Conservation (phyloP, 2,113 vertebrate species). For the Rhynchomys soricoides region DNA sequence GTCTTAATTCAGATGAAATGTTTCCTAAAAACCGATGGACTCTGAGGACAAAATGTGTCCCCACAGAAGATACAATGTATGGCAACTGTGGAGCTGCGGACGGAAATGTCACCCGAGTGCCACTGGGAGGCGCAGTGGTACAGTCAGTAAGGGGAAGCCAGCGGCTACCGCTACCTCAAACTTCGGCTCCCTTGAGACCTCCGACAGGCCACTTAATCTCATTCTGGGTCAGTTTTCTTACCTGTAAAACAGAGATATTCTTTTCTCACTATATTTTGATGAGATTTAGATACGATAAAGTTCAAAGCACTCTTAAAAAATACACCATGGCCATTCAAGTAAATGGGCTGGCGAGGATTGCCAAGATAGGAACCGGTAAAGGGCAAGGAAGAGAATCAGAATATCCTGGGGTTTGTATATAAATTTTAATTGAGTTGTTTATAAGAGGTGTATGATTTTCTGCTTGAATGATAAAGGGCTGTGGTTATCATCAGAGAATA, state of each 20-base stretch:
- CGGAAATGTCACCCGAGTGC: neutral
- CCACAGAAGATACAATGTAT: neutral
- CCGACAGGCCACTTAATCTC: slow-evolving; percentile 16
- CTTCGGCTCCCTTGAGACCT: neutral
- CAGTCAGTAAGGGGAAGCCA: slow-evolving; percentile 28
- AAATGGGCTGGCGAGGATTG: neutral
- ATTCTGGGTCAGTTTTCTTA: neutral
- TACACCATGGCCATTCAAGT: neutral
- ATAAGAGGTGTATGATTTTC: neutral
- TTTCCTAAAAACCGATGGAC: neutral
- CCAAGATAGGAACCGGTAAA: neutral
- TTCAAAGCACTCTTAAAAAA: slow-evolving; percentile 15
- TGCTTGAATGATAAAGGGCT: neutral
- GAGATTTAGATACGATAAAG: neutral
- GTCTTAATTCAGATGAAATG: neutral
- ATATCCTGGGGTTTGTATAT: neutral
- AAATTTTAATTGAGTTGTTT: slow-evolving; percentile 33
- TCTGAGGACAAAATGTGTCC: no score
- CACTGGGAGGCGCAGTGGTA: slow-evolving; percentile 70
- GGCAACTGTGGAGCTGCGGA: neutral
- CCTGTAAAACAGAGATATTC: slow-evolving; percentile 11
- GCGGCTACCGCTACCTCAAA: fast-evolving
- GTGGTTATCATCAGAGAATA: neutral
- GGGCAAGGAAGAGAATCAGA: neutral
- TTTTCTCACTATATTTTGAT: neutral